Conservation (phyloP, 1,140 invertebrate species). For the Bombyx mori region ASM3026992v2 NC_085129.1:3363001-3363500, state of each 20-base stretch:
- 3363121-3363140: slow-evolving; percentile 53
- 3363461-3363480: no score
- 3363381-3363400: no score
- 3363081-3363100: slow-evolving; percentile 74
- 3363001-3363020: not conserved
- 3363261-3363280: slow-evolving; percentile 37
- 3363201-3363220: slow-evolving; percentile 39
- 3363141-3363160: slow-evolving; percentile 73
- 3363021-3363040: slow-evolving; percentile 75
- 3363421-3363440: no score
- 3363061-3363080: slow-evolving; percentile 75
- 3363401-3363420: no score
- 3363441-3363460: no score
- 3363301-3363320: slow-evolving; percentile 5
- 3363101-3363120: slow-evolving; percentile 52
- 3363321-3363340: slow-evolving; percentile 4
- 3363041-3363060: slow-evolving; percentile 74
- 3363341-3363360: no score
- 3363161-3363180: slow-evolving; percentile 75
- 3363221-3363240: slow-evolving; percentile 66
- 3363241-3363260: slow-evolving; percentile 44
- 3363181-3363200: slow-evolving; percentile 51
- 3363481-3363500: no score
- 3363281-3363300: slow-evolving; percentile 52
- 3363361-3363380: no score